Evolutionary conservation across 2,888 invertebrate genomes (phyloP).

Genomic region (Agonopterix subpropinquella): DNA sequence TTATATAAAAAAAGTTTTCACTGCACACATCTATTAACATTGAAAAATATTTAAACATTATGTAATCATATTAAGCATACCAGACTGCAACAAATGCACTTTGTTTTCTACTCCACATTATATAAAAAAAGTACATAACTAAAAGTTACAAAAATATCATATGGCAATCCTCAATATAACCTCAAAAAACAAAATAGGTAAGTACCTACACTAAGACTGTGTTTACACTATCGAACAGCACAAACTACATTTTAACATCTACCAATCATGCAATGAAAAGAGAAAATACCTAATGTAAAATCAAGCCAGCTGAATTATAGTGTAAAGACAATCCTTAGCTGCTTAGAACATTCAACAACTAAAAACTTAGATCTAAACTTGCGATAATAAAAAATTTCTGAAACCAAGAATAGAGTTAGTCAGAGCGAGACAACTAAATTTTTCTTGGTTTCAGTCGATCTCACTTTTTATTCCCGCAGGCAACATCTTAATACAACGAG

Average conservation of each 20-base stretch:
- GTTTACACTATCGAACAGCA: too few relatives aligned
- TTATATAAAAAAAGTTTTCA: not conserved
- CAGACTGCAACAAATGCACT: conserved; percentile 56
- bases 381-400: too few relatives aligned
- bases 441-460: too few relatives aligned
- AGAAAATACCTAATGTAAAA: too few relatives aligned
- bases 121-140: conserved; percentile 18
- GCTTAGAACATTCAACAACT: too few relatives aligned
- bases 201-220: too few relatives aligned
- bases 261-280: too few relatives aligned
- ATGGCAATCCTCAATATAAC: conserved; percentile 50
- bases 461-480: conserved; percentile 2
- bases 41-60: conserved; percentile 37
- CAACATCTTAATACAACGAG: conserved; percentile 6
- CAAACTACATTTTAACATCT: conserved; percentile 7
- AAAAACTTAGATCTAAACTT: too few relatives aligned
- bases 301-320: too few relatives aligned
- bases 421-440: too few relatives aligned
- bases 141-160: conserved; percentile 27
- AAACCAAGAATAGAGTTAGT: too few relatives aligned
- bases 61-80: conserved; percentile 7
- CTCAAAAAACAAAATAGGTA: conserved; percentile 26
- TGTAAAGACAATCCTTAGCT: too few relatives aligned
- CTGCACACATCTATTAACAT: conserved; percentile 30
- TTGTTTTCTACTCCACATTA: conserved; percentile 45